phyloP scores from a whole-genome alignment of 2,888 invertebrate species.

The Zaprionus bogoriensis region DNA sequence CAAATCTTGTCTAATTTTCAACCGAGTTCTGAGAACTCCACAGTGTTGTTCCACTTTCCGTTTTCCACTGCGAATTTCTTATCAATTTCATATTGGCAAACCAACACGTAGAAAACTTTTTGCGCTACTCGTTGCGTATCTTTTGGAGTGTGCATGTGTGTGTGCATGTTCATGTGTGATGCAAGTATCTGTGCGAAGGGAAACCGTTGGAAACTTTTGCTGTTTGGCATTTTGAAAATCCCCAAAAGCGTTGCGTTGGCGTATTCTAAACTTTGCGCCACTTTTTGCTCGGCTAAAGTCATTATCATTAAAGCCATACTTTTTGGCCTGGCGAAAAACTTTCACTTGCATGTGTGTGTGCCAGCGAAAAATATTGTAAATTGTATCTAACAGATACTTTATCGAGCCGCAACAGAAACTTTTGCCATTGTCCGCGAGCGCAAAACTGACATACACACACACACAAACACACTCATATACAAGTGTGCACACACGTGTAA shows the following conservation, averaged over 20 bases:
- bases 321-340: slow-evolving; percentile 60
- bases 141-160: slow-evolving; percentile 16
- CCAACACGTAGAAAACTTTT: slow-evolving; percentile 66
- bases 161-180: slow-evolving; percentile 13
- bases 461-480: slow-evolving; percentile 5
- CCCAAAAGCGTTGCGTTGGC: slow-evolving; percentile 71
- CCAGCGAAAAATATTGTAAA: slow-evolving; percentile 67
- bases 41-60: slow-evolving; percentile 24
- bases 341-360: slow-evolving; percentile 47
- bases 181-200: slow-evolving; percentile 21
- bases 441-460: slow-evolving; percentile 40
- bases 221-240: slow-evolving; percentile 66
- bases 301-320: slow-evolving; percentile 76
- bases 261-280: slow-evolving; percentile 72
- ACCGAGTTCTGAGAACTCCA: not conserved
- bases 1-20: slow-evolving; percentile 8
- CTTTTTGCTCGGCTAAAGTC: slow-evolving; percentile 72
- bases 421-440: slow-evolving; percentile 75
- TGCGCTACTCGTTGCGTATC: slow-evolving; percentile 54
- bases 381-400: slow-evolving; percentile 74
- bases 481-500: not conserved
- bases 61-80: slow-evolving; percentile 39
- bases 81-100: slow-evolving; percentile 70
- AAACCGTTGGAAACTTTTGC: slow-evolving; percentile 48
- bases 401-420: slow-evolving; percentile 73